Evolutionary conservation across 2,797 vertebrate species (phyloP).

Genomic region (Protonibea diacanthus): DNA sequence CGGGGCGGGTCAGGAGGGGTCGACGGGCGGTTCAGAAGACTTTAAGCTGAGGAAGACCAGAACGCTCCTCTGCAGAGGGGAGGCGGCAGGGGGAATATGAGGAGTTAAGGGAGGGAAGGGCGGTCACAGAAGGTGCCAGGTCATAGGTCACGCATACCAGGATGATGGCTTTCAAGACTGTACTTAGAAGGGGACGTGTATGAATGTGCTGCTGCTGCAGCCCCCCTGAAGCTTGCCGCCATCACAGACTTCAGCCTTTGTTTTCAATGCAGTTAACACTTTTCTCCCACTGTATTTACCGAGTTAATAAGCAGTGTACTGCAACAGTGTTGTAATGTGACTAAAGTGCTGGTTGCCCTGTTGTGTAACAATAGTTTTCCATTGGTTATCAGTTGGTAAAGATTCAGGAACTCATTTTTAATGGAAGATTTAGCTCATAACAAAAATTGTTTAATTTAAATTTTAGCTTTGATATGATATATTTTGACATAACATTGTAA

Average conservation of each 20-base stretch:
- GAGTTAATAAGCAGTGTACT: background rate
- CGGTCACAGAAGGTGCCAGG: conserved; percentile 68
- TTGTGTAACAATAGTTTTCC: background rate
- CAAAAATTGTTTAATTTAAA: too few relatives aligned
- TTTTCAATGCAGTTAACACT: conserved; percentile 1
- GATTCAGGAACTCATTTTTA: background rate
- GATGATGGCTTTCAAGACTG: conserved; percentile 66
- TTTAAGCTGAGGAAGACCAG: conserved; percentile 79
- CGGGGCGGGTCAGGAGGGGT: conserved; percentile 76
- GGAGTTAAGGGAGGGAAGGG: conserved; percentile 26
- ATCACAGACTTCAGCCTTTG: background rate
- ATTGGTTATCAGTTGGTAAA: background rate
- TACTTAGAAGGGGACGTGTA: conserved; percentile 46
- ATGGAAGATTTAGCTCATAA: too few relatives aligned
- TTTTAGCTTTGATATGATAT: too few relatives aligned
- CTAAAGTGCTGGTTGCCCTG: too few relatives aligned
- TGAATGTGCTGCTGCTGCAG: conserved; percentile 31
- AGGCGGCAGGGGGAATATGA: conserved; percentile 16
- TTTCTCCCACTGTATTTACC: background rate
- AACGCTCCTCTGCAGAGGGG: conserved; percentile 55
- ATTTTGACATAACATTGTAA: too few relatives aligned
- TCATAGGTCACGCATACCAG: conserved; percentile 73
- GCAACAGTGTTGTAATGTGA: too few relatives aligned
- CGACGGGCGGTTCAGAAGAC: conserved; percentile 58
- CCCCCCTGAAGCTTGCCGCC: background rate